Percentiles rank a stretch among this genome's conserved stretches.
Evolutionary conservation across 1,140 invertebrate species (phyloP).

Genomic region (Lerema accius): DNA sequence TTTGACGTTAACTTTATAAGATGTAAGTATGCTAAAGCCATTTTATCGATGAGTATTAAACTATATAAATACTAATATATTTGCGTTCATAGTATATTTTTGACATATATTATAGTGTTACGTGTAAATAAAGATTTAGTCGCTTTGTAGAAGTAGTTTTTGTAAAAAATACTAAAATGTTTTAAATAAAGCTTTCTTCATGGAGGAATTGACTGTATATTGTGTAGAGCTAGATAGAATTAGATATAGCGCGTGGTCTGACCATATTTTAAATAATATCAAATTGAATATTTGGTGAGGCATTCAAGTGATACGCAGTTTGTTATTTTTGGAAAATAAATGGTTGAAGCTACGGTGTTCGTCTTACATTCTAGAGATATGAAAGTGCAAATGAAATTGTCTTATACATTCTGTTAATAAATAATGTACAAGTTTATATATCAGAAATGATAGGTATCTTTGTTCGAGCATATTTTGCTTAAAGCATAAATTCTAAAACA

Average conservation of each 20-base stretch:
- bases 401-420: conserved; percentile 2
- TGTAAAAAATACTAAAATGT: no score
- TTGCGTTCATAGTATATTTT: conserved; percentile 3
- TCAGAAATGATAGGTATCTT: no score
- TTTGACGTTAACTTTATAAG: not conserved
- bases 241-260: not conserved
- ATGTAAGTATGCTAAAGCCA: conserved; percentile 26
- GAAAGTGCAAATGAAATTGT: no score
- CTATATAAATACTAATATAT: conserved; percentile 39
- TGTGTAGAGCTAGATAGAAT: not conserved
- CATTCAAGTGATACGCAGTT: not conserved
- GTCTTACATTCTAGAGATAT: not conserved
- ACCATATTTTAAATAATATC: not conserved
- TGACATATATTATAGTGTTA: not conserved
- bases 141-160: no score
- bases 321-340: not conserved
- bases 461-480: no score
- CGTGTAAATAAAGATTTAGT: no score
- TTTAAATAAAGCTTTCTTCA: not conserved
- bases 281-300: not conserved
- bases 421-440: no score
- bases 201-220: not conserved
- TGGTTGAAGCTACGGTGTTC: not conserved
- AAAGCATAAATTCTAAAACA: no score
- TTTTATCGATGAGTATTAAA: conserved; percentile 36